phyloP scores from a whole-genome alignment of 2,888 invertebrate genomes.

The Drosophila prolongata region DNA sequence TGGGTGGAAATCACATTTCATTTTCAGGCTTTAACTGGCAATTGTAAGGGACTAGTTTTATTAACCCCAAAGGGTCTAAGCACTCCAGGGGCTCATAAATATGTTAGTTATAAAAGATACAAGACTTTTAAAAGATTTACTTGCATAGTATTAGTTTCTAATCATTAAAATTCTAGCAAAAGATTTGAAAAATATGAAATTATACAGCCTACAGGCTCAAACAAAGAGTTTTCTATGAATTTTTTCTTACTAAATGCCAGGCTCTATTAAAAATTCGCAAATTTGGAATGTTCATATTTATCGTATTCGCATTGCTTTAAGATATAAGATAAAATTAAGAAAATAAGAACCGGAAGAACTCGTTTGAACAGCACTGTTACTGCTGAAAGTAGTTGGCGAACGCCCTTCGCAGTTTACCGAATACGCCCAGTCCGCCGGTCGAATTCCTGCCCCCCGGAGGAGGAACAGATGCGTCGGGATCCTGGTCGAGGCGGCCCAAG shows the following conservation, averaged over 20 bases:
- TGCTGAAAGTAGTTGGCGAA: conserved; percentile 27
- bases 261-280: too few relatives aligned
- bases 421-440: background rate
- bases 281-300: background rate
- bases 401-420: conserved; percentile 24
- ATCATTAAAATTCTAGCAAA: too few relatives aligned
- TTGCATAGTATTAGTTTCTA: too few relatives aligned
- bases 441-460: background rate
- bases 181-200: too few relatives aligned
- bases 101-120: too few relatives aligned
- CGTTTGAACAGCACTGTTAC: background rate
- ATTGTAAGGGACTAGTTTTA: background rate
- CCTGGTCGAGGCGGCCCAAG: conserved; percentile 4
- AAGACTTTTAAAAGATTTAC: too few relatives aligned
- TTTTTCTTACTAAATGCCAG: too few relatives aligned
- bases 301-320: background rate
- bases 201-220: too few relatives aligned
- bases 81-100: too few relatives aligned
- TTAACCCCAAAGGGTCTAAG: conserved; percentile 3
- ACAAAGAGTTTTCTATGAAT: too few relatives aligned
- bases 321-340: too few relatives aligned
- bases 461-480: background rate
- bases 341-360: background rate
- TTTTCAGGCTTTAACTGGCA: background rate
- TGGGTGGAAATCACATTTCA: conserved; percentile 3